Conservation (phyloP, 1,140 invertebrate genomes). For the Lepidurus apus region DNA sequence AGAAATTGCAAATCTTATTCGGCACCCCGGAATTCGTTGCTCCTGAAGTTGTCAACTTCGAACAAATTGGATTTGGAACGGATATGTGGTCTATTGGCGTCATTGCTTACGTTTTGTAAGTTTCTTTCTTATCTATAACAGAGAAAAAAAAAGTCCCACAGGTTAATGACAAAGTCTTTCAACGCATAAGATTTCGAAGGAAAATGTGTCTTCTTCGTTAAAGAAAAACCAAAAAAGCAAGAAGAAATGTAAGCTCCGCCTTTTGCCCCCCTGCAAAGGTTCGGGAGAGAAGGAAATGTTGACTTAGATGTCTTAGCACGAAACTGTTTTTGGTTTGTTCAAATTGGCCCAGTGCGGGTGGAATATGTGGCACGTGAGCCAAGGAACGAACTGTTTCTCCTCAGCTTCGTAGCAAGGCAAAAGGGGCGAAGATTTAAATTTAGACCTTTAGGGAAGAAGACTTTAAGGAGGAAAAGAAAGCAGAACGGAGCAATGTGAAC, state of each 20-base stretch:
- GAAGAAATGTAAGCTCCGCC: background rate
- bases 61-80: slow-evolving; percentile 86
- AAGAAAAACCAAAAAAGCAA: background rate
- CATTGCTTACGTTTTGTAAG: slow-evolving; percentile 96
- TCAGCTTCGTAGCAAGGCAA: background rate
- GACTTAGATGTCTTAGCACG: background rate
- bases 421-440: slow-evolving; percentile 7
- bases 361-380: slow-evolving; percentile 13
- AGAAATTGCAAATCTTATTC: slow-evolving; percentile 86
- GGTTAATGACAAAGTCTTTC: slow-evolving; percentile 5
- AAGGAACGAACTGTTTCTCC: slow-evolving; percentile 21
- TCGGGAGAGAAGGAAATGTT: background rate
- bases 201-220: background rate
- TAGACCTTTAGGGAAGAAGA: slow-evolving; percentile 7
- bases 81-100: slow-evolving; percentile 99
- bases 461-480: slow-evolving; percentile 1
- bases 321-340: slow-evolving; percentile 11
- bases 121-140: slow-evolving; percentile 41
- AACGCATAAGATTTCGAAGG: background rate
- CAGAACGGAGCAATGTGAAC: slow-evolving; percentile 11
- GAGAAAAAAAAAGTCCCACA: background rate
- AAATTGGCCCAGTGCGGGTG: background rate
- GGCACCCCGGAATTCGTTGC: slow-evolving; percentile 99
- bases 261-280: background rate
- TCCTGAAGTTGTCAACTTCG: slow-evolving; percentile 97